A percentile compares a stretch with the other conserved stretches of the same genome.
These are phyloP conservation scores for Stegophylla sp. DNA, from an alignment of 2,888 invertebrate genomes.

Conservation along the genomic window DNA sequence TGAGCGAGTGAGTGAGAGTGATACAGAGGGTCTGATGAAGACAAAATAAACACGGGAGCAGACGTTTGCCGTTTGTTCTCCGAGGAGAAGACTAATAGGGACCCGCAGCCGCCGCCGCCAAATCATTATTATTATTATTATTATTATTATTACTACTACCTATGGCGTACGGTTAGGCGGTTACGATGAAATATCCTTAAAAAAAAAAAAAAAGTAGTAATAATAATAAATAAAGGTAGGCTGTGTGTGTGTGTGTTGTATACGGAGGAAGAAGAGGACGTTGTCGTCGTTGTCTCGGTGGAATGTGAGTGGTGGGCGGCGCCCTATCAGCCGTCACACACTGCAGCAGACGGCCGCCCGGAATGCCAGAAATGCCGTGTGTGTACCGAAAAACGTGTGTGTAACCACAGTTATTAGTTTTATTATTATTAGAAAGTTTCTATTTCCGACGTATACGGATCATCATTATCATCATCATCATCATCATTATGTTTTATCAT, in stretches of 20 bases:
- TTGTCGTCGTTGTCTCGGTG: constrained; percentile 42
- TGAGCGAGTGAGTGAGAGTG: background rate
- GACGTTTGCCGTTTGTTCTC: constrained; percentile 38
- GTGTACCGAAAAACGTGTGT: constrained; percentile 30
- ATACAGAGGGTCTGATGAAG: background rate
- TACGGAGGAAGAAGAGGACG: constrained; percentile 30
- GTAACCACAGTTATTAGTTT: constrained; percentile 29
- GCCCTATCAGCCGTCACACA: constrained; percentile 43
- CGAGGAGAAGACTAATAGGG: constrained; percentile 34
- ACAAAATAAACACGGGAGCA: constrained; percentile 48
- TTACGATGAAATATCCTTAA: constrained; percentile 37
- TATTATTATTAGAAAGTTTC: constrained; percentile 29
- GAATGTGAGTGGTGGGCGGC: constrained; percentile 58
- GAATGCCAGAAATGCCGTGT: constrained; percentile 49
- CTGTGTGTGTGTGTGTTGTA: no score
- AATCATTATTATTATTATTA: constrained; percentile 34
- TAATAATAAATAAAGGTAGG: constrained; percentile 18
- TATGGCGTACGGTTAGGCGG: constrained; percentile 17
- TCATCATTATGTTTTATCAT: no score
- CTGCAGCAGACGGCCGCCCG: constrained; percentile 45
- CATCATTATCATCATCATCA: no score
- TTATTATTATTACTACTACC: constrained; percentile 20
- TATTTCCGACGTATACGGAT: background rate
- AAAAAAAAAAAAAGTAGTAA: constrained; percentile 37
- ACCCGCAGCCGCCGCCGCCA: constrained; percentile 14